Conservation (phyloP, 2,797 vertebrate species). For the Danio jaintianensis region DNA sequence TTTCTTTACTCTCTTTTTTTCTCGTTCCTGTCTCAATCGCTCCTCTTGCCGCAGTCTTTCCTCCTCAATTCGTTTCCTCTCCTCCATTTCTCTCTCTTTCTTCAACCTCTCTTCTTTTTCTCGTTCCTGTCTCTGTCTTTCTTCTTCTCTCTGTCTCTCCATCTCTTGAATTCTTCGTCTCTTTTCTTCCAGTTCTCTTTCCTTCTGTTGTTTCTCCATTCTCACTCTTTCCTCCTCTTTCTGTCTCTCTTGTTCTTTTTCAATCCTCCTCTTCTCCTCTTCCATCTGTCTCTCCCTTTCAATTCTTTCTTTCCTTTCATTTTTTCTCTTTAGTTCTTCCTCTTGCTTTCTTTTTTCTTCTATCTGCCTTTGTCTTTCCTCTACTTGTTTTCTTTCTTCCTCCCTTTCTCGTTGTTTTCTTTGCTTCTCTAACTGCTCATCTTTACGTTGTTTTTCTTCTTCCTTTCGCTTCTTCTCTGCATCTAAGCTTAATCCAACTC, state of each 20-base stretch:
- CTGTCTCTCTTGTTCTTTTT: background rate
- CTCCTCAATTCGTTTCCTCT: background rate
- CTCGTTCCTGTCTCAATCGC: background rate
- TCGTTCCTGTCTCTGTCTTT: background rate
- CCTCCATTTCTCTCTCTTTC: conserved; percentile 36
- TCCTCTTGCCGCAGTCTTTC: conserved; percentile 4
- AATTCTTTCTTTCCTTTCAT: background rate
- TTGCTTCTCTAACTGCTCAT: conserved; percentile 5
- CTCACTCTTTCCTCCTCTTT: conserved; percentile 8
- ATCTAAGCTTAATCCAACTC: conserved; percentile 32
- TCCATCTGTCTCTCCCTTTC: background rate
- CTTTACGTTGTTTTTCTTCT: background rate
- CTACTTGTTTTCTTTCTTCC: background rate
- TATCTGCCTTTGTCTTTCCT: background rate
- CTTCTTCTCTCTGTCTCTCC: conserved; percentile 38
- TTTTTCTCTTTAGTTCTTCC: no score
- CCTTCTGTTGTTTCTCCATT: background rate
- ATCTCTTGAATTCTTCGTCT: conserved; percentile 44
- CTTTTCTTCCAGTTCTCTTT: conserved; percentile 36
- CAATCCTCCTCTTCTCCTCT: background rate
- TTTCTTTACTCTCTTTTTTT: background rate
- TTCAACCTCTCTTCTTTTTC: conserved; percentile 16
- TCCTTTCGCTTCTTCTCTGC: background rate
- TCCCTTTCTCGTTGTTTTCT: conserved; percentile 15
- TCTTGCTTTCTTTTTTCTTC: background rate